Evolutionary conservation across 1,140 invertebrate species (phyloP).

Genomic region (Goniozus legneri): DNA sequence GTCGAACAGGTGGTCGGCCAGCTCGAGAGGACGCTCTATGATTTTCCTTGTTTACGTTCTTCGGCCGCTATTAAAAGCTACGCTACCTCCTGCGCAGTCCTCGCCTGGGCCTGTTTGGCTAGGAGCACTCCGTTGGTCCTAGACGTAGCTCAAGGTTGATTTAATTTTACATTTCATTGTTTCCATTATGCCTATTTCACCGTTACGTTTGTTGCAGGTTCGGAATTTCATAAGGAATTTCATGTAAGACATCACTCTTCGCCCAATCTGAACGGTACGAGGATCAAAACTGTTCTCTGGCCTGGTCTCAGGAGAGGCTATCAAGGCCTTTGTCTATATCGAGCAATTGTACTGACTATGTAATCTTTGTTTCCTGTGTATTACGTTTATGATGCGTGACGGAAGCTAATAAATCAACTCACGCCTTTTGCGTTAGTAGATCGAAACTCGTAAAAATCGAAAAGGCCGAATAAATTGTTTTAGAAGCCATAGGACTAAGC

Average conservation of each 20-base stretch:
- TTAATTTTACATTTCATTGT: no score
- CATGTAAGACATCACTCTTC: constrained; percentile 67
- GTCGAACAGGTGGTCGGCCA: constrained; percentile 38
- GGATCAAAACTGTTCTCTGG: constrained; percentile 69
- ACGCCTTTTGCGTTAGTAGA: no score
- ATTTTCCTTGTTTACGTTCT: constrained; percentile 68
- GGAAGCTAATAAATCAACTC: no score
- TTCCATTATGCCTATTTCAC: no score
- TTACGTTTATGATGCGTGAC: no score
- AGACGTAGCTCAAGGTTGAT: constrained; percentile 33
- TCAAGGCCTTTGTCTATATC: constrained; percentile 65
- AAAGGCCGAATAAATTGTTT: no score
- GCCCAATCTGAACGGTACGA: constrained; percentile 53
- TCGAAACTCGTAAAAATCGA: no score
- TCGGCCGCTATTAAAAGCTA: constrained; percentile 64
- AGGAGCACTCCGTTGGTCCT: constrained; percentile 41
- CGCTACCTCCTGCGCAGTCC: constrained; percentile 61
- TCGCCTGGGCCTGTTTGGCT: constrained; percentile 66
- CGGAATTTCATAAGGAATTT: constrained; percentile 57
- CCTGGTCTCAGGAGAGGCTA: constrained; percentile 64
- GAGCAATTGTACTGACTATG: constrained; percentile 67
- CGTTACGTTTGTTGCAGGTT: no score
- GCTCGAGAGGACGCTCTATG: constrained; percentile 61
- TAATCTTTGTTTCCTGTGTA: no score
- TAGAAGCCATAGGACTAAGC: no score